Base-by-base conservation (phyloP, 2,888 invertebrate genomes). In the Cheiracanthium punctorium region DNA sequence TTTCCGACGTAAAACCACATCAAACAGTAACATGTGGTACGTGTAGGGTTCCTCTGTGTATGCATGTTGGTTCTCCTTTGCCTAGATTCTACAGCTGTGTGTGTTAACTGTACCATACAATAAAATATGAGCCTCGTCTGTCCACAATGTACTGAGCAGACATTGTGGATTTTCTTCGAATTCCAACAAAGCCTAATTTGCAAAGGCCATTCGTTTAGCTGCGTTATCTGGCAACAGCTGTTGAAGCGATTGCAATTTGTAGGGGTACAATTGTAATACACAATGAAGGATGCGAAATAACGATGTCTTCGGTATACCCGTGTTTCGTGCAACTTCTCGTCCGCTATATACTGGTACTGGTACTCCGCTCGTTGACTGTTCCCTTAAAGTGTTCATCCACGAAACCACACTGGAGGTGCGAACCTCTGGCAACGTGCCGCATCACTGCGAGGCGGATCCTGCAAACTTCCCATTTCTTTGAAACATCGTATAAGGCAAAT, bases 21-120 rank as follows among this genome's bases (percentile, higher is more conserved):
- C 74, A 33, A 58, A 64, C 28, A 75, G 24, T 75, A n/a, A 52
- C 52, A 73, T 41, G 41, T 8, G 41, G 52, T 52, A 29, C 20
- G 28, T 73, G 73, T 52, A 75, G 37, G n/a, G 73, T 12, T 64
- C 64, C 74, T 74, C 64, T 32, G 74, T 64, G 65, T 76, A 65
- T 4, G 20, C 37, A 65, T 65, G 76, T 41, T 65, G 67, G 67
- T 37, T 76, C 28, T 41, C 14, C 29, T 65, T 67, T 28, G 76
- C 67, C 41, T 30, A 69, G 43, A 69, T 30, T 67, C 48, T 41
- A 43, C 76, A 67, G 32, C 69, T 69, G 29, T 69, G 20, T 12
- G 32, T 77, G 32, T 43, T 77, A 24, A 77, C 32, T 20, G 30
- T 48, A 14, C 1, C 41, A 41, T 75, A 28, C 74, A 64, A 24